These are phyloP conservation scores for Sinocyclocheilus maitianheensis DNA, from an alignment of 2,113 vertebrate genomes.

Conservation along the genomic window DNA sequence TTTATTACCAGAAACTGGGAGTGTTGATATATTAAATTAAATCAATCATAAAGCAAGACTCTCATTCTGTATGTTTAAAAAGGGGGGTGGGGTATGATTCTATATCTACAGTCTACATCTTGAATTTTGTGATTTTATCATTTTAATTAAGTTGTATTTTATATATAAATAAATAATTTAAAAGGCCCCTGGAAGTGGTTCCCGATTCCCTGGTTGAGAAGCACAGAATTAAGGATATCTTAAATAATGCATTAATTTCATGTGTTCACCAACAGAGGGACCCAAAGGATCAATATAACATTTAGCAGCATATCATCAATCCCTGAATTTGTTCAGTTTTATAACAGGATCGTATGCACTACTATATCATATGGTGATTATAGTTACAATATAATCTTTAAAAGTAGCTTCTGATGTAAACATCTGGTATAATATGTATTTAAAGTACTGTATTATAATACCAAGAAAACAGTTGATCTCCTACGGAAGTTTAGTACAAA, in stretches of 20 bases:
- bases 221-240: too few species aligned
- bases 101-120: too few species aligned
- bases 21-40: too few species aligned
- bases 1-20: too few species aligned
- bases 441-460: not conserved
- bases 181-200: too few species aligned
- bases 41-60: too few species aligned
- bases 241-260: not conserved
- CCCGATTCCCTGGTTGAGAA: too few species aligned
- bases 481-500: not conserved
- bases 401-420: not conserved
- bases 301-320: not conserved
- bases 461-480: too few species aligned
- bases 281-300: not conserved
- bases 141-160: too few species aligned
- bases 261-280: constrained; percentile 34
- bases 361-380: not conserved
- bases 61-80: too few species aligned
- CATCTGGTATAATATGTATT: not conserved
- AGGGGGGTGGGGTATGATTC: too few species aligned
- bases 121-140: too few species aligned
- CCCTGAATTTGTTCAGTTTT: not conserved
- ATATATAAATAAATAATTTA: not conserved
- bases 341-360: not conserved
- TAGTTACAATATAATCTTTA: not conserved